phyloP scores from a whole-genome alignment of 2,113 vertebrate species.

The Penelope pileata region DNA sequence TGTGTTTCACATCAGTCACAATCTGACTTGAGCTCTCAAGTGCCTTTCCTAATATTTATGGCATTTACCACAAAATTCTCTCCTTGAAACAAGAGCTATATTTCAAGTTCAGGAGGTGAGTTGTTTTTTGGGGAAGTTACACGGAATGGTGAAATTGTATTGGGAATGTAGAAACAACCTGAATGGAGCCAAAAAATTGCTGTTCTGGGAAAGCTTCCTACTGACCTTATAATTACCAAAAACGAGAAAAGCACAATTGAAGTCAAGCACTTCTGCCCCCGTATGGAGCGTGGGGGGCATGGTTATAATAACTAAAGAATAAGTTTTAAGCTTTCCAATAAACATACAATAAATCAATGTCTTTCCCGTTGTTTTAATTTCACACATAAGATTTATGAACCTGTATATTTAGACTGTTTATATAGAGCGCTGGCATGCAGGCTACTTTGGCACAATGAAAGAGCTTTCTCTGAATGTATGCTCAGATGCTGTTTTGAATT shows the following conservation, averaged over 20 bases:
- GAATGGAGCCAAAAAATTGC: neutral
- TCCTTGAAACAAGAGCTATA: neutral
- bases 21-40: neutral
- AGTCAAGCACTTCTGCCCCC: slow-evolving; percentile 46
- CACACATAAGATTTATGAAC: slow-evolving; percentile 62
- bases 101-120: neutral
- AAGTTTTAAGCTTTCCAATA: slow-evolving; percentile 37
- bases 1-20: neutral
- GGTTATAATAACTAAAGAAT: slow-evolving; percentile 30
- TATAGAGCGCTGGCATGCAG: slow-evolving; percentile 26
- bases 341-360: slow-evolving; percentile 61
- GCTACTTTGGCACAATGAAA: slow-evolving; percentile 19
- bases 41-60: neutral
- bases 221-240: neutral
- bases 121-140: neutral
- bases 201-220: neutral
- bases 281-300: neutral
- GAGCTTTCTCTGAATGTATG: slow-evolving; percentile 44
- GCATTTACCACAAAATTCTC: neutral
- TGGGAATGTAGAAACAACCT: neutral
- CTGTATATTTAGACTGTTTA: slow-evolving; percentile 58
- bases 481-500: slow-evolving; percentile 32
- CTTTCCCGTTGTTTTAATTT: slow-evolving; percentile 66
- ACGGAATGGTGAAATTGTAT: neutral
- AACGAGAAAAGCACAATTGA: neutral